Evolutionary conservation across 2,888 invertebrate genomes (phyloP).

Genomic region (Zaprionus obscuricornis): DNA sequence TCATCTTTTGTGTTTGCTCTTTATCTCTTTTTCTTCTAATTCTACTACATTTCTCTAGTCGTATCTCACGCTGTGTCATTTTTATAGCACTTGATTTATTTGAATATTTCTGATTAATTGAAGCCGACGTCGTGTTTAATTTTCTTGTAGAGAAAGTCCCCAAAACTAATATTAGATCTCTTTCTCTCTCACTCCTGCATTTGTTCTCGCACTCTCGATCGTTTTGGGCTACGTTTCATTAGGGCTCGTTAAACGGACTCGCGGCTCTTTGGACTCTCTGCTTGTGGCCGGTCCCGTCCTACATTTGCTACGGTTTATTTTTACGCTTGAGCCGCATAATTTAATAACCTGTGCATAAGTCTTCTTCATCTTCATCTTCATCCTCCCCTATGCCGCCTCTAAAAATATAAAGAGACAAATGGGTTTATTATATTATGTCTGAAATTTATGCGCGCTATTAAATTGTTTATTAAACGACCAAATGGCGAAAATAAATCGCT

Average conservation of each 20-base stretch:
- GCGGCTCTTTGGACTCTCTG: conserved; percentile 7
- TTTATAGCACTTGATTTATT: conserved; percentile 75
- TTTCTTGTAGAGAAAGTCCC: conserved; percentile 7
- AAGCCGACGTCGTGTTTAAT: conserved; percentile 65
- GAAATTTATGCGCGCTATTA: conserved; percentile 74
- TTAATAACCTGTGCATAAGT: conserved; percentile 62
- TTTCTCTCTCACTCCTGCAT: too few relatives aligned
- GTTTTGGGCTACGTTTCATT: conserved; percentile 51
- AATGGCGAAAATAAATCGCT: conserved; percentile 78
- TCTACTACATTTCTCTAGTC: background rate
- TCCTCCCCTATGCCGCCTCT: conserved; percentile 23
- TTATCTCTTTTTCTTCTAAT: background rate
- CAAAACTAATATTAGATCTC: too few relatives aligned
- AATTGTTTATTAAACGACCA: conserved; percentile 75
- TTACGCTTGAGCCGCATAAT: conserved; percentile 73
- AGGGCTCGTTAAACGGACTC: conserved; percentile 64
- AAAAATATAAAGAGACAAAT: conserved; percentile 74
- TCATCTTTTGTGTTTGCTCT: conserved; percentile 56
- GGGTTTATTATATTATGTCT: conserved; percentile 74
- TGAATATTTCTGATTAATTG: conserved; percentile 73
- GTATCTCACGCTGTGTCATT: conserved; percentile 73
- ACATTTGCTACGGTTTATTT: conserved; percentile 74
- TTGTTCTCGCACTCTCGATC: too few relatives aligned
- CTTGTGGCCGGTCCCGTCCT: conserved; percentile 34
- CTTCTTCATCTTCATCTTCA: conserved; percentile 35